A percentile compares a stretch with the other conserved stretches of the same genome.
These are phyloP conservation scores for Lagodon rhomboides DNA, from an alignment of 2,797 vertebrate genomes.

Conservation along the genomic window DNA sequence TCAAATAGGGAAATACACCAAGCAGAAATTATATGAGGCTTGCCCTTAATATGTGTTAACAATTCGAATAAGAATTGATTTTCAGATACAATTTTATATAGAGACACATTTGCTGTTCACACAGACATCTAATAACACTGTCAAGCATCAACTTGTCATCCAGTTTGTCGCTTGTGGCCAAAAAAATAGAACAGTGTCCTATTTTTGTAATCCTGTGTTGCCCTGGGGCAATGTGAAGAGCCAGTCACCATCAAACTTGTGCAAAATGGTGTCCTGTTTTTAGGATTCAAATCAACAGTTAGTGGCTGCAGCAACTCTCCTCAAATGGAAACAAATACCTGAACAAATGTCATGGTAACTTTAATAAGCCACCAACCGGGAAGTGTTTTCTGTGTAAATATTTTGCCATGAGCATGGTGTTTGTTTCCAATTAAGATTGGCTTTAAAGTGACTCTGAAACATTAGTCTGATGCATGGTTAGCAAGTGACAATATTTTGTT, in stretches of 20 bases:
- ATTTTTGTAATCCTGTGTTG: neutral
- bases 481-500: neutral
- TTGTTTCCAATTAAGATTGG: neutral
- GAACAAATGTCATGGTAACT: neutral
- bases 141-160: neutral
- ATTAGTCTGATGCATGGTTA: neutral
- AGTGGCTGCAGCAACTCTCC: neutral
- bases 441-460: neutral
- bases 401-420: neutral
- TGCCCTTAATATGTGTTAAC: constrained; percentile 1
- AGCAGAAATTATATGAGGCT: neutral
- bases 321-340: neutral
- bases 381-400: neutral
- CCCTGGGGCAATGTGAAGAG: neutral
- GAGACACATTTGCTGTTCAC: neutral
- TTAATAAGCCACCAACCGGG: neutral
- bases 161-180: neutral
- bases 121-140: neutral
- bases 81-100: neutral
- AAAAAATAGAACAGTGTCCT: neutral
- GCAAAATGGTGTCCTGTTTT: neutral
- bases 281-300: neutral
- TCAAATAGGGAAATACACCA: neutral
- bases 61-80: neutral
- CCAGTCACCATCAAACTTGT: neutral